phyloP scores from a whole-genome alignment of 2,888 invertebrate species.

The Molanna angustata region DNA sequence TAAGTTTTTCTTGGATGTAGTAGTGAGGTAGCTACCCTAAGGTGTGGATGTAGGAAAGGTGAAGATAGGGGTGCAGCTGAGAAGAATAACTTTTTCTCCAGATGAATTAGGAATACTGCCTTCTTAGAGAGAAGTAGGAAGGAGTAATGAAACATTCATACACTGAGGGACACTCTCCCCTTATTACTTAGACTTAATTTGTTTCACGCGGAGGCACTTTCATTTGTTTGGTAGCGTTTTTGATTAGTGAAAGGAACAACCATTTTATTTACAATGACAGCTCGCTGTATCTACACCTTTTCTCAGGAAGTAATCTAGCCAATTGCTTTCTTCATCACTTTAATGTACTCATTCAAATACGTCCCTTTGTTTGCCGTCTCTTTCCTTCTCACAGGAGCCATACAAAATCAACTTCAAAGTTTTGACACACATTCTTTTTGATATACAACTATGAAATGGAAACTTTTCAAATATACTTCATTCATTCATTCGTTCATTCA shows the following conservation, averaged over 20 bases:
- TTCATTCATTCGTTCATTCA: no score
- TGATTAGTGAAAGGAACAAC: conserved; percentile 27
- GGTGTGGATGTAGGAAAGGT: conserved; percentile 12
- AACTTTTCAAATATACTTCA: no score
- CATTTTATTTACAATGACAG: conserved; percentile 19
- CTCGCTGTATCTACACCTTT: conserved; percentile 10
- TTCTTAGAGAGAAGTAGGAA: no score
- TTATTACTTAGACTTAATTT: conserved; percentile 31
- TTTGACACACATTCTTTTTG: conserved; percentile 11
- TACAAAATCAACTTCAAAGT: conserved; percentile 7
- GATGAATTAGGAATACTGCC: conserved; percentile 32
- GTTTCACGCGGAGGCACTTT: conserved; percentile 30
- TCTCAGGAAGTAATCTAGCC: conserved; percentile 21
- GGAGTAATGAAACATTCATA: conserved; percentile 33
- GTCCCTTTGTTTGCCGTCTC: conserved; percentile 6
- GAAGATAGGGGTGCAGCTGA: background rate
- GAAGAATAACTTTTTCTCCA: conserved; percentile 30
- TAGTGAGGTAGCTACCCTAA: conserved; percentile 39
- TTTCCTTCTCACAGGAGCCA: conserved; percentile 1
- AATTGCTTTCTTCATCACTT: conserved; percentile 24
- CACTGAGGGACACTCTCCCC: conserved; percentile 29
- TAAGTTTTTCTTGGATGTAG: conserved; percentile 56
- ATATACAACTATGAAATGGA: no score
- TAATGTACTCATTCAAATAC: conserved; percentile 18
- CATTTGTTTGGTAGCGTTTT: conserved; percentile 30